These are phyloP conservation scores for Eledona agricola DNA, from an alignment of 2,888 invertebrate species.

Conservation along the genomic window DNA sequence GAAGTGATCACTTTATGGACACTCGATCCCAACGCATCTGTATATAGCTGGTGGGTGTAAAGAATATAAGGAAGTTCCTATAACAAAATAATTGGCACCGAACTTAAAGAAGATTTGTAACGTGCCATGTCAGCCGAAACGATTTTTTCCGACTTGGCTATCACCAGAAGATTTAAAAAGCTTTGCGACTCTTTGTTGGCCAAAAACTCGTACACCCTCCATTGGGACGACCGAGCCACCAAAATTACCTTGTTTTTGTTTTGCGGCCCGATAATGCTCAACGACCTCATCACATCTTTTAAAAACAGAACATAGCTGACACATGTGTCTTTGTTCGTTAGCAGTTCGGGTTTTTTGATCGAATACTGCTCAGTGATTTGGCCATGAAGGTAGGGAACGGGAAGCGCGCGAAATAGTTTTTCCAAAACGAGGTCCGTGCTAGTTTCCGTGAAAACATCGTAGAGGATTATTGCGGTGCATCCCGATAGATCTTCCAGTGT, in stretches of 20 bases:
- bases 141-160: constrained; percentile 71
- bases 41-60: constrained; percentile 77
- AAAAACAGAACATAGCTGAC: constrained; percentile 74
- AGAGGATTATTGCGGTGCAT: constrained; percentile 74
- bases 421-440: constrained; percentile 68
- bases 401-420: constrained; percentile 67
- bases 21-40: constrained; percentile 78
- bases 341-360: constrained; percentile 62
- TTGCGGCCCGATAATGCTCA: constrained; percentile 70
- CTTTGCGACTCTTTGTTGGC: constrained; percentile 69
- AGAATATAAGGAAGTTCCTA: constrained; percentile 76
- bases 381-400: constrained; percentile 70
- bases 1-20: constrained; percentile 73
- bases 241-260: constrained; percentile 71
- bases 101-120: constrained; percentile 9
- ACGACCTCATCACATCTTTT: constrained; percentile 69
- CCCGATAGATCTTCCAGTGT: constrained; percentile 69
- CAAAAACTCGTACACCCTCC: constrained; percentile 78
- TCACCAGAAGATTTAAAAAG: constrained; percentile 75
- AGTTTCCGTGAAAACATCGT: constrained; percentile 69
- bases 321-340: constrained; percentile 62
- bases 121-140: constrained; percentile 43
- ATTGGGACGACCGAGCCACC: constrained; percentile 76
- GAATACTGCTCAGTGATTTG: constrained; percentile 66
- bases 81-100: too few species aligned